These are phyloP conservation scores for Ochotona curzoniae DNA, from an alignment of 2,113 vertebrate species.

Conservation along the genomic window DNA sequence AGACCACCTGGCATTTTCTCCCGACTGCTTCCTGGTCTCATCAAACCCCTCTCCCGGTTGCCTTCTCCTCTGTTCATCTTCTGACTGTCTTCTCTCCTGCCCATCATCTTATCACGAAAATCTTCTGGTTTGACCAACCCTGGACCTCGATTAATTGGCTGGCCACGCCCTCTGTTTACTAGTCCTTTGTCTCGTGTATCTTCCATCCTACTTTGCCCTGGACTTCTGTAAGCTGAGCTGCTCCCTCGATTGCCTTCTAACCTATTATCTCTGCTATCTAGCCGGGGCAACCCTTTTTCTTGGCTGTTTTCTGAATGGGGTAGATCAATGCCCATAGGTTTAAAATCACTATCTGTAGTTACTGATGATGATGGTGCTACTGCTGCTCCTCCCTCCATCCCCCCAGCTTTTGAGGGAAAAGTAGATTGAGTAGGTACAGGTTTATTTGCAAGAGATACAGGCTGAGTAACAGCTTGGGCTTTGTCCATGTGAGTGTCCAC, in stretches of 20 bases:
- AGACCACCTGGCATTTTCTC: slow-evolving; percentile 80
- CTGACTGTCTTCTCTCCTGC: slow-evolving; percentile 83
- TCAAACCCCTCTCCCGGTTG: slow-evolving; percentile 77
- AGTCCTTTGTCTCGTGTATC: slow-evolving; percentile 85
- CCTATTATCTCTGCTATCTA: slow-evolving; percentile 83
- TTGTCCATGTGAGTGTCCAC: slow-evolving; percentile 85
- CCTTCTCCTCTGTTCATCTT: slow-evolving; percentile 85
- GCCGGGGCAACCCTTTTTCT: slow-evolving; percentile 72
- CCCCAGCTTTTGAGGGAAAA: slow-evolving; percentile 77
- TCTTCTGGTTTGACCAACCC: slow-evolving; percentile 85
- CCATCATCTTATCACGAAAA: slow-evolving; percentile 85
- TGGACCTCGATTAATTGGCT: slow-evolving; percentile 80
- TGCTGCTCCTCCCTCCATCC: slow-evolving; percentile 69
- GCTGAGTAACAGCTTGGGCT: slow-evolving; percentile 83
- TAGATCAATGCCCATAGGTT: slow-evolving; percentile 79
- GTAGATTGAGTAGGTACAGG: slow-evolving; percentile 81
- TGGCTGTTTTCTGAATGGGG: slow-evolving; percentile 83
- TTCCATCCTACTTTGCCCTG: slow-evolving; percentile 84
- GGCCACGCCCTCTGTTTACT: slow-evolving; percentile 84
- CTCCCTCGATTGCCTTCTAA: slow-evolving; percentile 83
- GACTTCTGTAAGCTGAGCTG: slow-evolving; percentile 84
- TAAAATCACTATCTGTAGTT: slow-evolving; percentile 83
- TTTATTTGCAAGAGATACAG: slow-evolving; percentile 80
- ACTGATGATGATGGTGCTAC: slow-evolving; percentile 73
- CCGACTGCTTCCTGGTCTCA: slow-evolving; percentile 79